Base-by-base conservation (phyloP, 92 coral and sea anemone species). In the Epizoanthus illoricatus region DNA sequence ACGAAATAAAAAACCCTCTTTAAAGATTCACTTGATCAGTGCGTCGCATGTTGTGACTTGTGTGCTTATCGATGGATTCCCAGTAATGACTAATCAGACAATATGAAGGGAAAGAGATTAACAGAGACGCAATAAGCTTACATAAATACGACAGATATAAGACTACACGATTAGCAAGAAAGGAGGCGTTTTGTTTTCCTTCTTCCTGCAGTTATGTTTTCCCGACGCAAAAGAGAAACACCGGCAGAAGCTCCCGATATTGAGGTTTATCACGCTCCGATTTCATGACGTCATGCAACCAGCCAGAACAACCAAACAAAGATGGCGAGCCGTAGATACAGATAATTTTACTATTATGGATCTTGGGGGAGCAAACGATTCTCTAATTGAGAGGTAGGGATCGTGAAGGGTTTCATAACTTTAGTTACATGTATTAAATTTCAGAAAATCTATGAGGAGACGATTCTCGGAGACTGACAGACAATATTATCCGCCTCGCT, bases 221-320 rank as follows among this genome's bases (percentile, higher is more conserved):
- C 56, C 56, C 56, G 56, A 49, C 76, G 41, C 21, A 71, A 43
- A 5, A 49, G 33, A n/a, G 59, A 71, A 69, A 71, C 76, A 71
- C 76, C 76, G 16, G 76, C 19, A 24, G 21, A 68, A 11, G n/a
- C 72, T 68, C 52, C 72, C 9, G 72, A 20, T 68, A 24, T 19
- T 69, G 23, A 3, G 19, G 2, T 69, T 28, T 28, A 28, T 43
- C 76, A 49, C 76, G 76, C 33, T 71, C 59, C 60, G 76, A 71
- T 71, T 71, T 71, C 58, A 71, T 71, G 76, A 71, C 76, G 76
- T 71, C 76, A 45, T 71, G 39, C 76, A 71, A 71, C 76, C 76
- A n/a, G 76, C 23, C 39, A 21, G 56, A 43, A 49, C 57, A 7
- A 57, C 76, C 59, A 19, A 71, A 71, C 76, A 45, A 71, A 71